A percentile compares a stretch with the other conserved stretches of the same genome.
phyloP scores from a whole-genome alignment of 35 echinoderm and acorn worm genomes.

The Ophioderma brevispina region DNA sequence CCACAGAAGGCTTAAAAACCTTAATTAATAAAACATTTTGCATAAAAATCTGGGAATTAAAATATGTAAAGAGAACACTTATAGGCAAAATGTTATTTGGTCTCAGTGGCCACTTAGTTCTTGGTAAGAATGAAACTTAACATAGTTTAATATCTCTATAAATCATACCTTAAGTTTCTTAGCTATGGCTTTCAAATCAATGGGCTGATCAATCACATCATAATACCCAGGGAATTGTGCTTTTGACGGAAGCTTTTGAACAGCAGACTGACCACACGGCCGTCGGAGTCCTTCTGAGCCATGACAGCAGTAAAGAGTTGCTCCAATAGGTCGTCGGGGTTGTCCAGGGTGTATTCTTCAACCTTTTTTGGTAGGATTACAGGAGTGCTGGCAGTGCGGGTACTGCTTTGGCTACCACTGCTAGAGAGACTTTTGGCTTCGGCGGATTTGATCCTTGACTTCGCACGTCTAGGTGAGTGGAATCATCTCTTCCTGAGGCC shows the following conservation, averaged over 20 bases:
- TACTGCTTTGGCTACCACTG: neutral
- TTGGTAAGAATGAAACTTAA: no score
- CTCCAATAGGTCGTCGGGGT: conserved; percentile 72
- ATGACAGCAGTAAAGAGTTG: conserved; percentile 90
- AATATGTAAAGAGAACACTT: no score
- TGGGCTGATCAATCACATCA: conserved; percentile 92
- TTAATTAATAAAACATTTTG: no score
- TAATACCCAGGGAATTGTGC: conserved; percentile 93
- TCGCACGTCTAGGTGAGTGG: neutral
- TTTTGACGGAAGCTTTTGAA: conserved; percentile 91
- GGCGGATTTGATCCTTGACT: neutral
- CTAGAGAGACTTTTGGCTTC: neutral
- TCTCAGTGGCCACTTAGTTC: no score
- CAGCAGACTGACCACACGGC: conserved; percentile 80
- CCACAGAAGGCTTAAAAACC: no score
- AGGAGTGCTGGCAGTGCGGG: neutral
- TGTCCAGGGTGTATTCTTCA: conserved; percentile 69
- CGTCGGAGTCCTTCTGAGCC: conserved; percentile 60
- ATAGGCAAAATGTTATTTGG: no score
- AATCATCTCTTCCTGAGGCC: neutral
- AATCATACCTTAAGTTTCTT: conserved; percentile 84
- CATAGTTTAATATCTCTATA: no score
- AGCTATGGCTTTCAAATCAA: conserved; percentile 95
- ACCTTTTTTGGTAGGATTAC: neutral
- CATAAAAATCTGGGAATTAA: no score